phyloP scores from a whole-genome alignment of 1,140 invertebrate species.

The Pseudomyrmex gracilis region DNA sequence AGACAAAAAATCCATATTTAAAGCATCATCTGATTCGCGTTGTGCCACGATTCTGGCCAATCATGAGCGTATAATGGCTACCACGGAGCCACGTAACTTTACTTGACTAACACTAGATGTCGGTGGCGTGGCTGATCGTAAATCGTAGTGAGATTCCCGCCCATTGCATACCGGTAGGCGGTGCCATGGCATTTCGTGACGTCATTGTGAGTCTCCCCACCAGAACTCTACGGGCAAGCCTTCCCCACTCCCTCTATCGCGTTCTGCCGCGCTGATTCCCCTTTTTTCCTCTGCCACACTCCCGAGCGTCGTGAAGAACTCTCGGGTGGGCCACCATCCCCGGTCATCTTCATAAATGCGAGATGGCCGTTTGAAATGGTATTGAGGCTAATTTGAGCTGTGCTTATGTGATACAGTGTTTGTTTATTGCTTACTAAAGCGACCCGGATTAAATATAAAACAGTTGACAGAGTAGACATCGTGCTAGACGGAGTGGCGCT shows the following conservation, averaged over 20 bases:
- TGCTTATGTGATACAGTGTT: slow-evolving; percentile 84
- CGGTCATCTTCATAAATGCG: slow-evolving; percentile 85
- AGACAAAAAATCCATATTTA: slow-evolving; percentile 77
- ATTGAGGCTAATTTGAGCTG: slow-evolving; percentile 85
- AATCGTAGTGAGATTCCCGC: slow-evolving; percentile 84
- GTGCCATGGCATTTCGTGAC: slow-evolving; percentile 78
- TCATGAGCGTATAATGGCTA: slow-evolving; percentile 84
- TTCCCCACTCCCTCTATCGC: slow-evolving; percentile 44
- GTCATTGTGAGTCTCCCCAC: slow-evolving; percentile 70
- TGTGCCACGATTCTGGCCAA: slow-evolving; percentile 82
- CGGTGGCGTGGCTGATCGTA: slow-evolving; percentile 78
- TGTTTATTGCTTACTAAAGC: slow-evolving; percentile 86
- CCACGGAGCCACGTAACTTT: slow-evolving; percentile 73
- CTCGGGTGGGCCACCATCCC: slow-evolving; percentile 81
- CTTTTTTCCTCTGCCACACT: slow-evolving; percentile 19
- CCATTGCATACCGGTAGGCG: slow-evolving; percentile 83
- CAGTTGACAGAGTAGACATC: slow-evolving; percentile 82
- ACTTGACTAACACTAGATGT: slow-evolving; percentile 81
- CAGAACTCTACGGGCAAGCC: slow-evolving; percentile 52
- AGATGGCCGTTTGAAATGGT: slow-evolving; percentile 83
- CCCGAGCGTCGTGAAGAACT: slow-evolving; percentile 51
- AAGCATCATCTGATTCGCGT: slow-evolving; percentile 83
- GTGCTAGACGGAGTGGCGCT: slow-evolving; percentile 85
- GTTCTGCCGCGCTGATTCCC: not conserved
- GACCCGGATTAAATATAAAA: slow-evolving; percentile 85